Percentiles rank a stretch among this genome's conserved stretches.
Evolutionary conservation across 2,888 invertebrate species (phyloP).

Genomic region (Eupithecia pulchellata): DNA sequence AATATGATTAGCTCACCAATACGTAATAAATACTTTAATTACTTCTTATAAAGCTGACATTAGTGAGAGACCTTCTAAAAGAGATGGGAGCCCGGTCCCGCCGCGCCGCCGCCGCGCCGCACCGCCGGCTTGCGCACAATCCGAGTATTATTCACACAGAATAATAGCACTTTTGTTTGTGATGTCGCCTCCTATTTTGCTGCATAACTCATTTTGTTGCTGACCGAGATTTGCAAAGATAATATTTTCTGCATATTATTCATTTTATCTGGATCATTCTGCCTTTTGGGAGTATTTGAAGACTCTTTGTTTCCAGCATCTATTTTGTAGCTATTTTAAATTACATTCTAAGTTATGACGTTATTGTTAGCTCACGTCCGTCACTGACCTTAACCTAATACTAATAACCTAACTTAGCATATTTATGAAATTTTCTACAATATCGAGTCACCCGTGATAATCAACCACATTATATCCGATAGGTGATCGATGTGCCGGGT

Average conservation of each 20-base stretch:
- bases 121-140: slow-evolving; percentile 29
- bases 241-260: slow-evolving; percentile 10
- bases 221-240: slow-evolving; percentile 12
- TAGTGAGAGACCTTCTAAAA: background rate
- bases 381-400: too few species aligned
- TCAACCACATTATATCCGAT: slow-evolving; percentile 28
- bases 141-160: slow-evolving; percentile 43
- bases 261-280: background rate
- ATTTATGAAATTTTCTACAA: background rate
- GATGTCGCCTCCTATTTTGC: slow-evolving; percentile 37
- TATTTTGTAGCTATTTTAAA: background rate
- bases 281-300: background rate
- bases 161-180: slow-evolving; percentile 41
- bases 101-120: slow-evolving; percentile 14
- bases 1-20: background rate
- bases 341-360: background rate
- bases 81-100: slow-evolving; percentile 26
- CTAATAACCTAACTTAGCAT: background rate
- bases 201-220: slow-evolving; percentile 36
- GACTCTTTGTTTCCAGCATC: background rate
- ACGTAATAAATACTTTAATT: background rate
- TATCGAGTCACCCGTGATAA: background rate
- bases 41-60: slow-evolving; percentile 8
- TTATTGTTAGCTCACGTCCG: background rate
- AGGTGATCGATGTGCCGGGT: slow-evolving; percentile 40